These are phyloP conservation scores for Proteles cristata DNA, from an alignment of 2,113 vertebrate genomes.

Conservation along the genomic window DNA sequence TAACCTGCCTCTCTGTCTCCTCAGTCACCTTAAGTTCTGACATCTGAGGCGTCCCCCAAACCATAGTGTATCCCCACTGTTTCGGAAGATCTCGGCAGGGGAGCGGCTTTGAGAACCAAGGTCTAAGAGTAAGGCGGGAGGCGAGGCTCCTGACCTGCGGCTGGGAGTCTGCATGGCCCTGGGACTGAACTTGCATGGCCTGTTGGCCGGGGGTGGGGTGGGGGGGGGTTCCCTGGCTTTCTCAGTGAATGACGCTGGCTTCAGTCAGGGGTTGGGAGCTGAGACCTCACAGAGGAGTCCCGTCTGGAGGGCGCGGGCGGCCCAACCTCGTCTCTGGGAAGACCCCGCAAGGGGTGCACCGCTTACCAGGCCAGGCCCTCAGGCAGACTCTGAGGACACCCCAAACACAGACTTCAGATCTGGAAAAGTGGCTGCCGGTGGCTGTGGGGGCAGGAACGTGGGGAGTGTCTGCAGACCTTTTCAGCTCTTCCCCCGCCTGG, in stretches of 20 bases:
- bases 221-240: background rate
- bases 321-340: background rate
- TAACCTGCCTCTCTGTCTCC: background rate
- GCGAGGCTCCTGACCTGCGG: too few relatives aligned
- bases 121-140: background rate
- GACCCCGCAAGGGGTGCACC: background rate
- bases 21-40: conserved; percentile 31
- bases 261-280: background rate
- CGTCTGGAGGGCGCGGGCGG: background rate
- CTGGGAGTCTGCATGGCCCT: background rate
- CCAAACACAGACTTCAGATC: background rate
- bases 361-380: background rate
- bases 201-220: background rate
- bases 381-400: background rate
- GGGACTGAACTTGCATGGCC: background rate
- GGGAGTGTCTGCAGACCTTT: background rate
- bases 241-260: background rate
- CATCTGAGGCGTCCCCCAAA: background rate
- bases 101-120: background rate
- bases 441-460: background rate
- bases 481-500: background rate
- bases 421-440: background rate
- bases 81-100: background rate
- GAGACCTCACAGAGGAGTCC: background rate
- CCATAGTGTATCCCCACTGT: background rate